Evolutionary conservation across 2,888 invertebrate genomes (phyloP), one percentile per base, ranked within the genome.

Genomic region (Dynastes grantii): DNA sequence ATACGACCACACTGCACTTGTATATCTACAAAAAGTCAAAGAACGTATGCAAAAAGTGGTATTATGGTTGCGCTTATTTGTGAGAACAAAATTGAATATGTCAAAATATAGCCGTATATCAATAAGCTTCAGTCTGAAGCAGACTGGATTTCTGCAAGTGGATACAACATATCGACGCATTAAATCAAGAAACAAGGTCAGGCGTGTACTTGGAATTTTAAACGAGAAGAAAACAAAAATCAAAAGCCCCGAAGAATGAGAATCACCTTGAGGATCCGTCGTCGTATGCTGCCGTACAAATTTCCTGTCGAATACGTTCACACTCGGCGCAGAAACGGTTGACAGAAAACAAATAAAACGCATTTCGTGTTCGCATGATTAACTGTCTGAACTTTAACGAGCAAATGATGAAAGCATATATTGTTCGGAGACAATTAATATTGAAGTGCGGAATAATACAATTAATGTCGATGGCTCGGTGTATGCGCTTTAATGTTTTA

Each of bases 231-330:
- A 53, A 53, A 53, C 16, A n/a, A 53, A 53, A 53, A 11, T 45
- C 45, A 53, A 53, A 16, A n/a, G 53, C n/a, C 53, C n/a, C 53
- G 53, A 53, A 53, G 53, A 53, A 53, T 16, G 53, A 53, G 16
- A 53, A 53, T 16, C 53, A 16, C 53, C 53, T 53, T 53, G 53
- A 53, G n/a, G 5, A 53, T 16, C 6, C 53, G 53, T 16, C 53
- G n/a, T n/a, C 13, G 4, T 53, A 53, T n/a, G 53, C 5, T 53
- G 53, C 13, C n/a, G 53, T 53, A 53, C 53, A 53, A 53, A 53
- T 53, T 53, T 53, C 53, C n/a, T 16, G n/a, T 53, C 53, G 13
- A 3, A 16, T 53, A 53, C 13, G 16, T 53, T 13, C 53, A 53
- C 53, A 53, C 53, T n/a, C 16, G 5, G 4, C 16, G 53, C 16